Conservation (phyloP, 2,888 invertebrate genomes). For the Ephialtes manifestator region DNA sequence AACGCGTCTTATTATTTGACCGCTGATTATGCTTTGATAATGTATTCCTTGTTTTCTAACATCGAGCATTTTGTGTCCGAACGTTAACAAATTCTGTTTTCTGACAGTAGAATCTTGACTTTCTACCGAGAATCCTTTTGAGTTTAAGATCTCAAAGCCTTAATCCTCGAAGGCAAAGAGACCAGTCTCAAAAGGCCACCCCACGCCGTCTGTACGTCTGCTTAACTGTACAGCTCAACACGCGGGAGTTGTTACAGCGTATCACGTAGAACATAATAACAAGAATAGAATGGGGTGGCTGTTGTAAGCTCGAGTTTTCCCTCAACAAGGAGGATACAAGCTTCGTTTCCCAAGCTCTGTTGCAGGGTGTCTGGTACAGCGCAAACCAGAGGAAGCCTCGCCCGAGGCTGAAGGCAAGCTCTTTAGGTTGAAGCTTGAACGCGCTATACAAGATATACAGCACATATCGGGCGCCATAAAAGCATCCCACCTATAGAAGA, state of each 20-base stretch:
- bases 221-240: conserved; percentile 11
- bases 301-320: conserved; percentile 37
- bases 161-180: not conserved
- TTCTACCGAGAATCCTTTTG: not conserved
- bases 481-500: conserved; percentile 29
- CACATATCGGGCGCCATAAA: conserved; percentile 10
- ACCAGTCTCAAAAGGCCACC: conserved; percentile 16
- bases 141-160: not conserved
- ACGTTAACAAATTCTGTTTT: not conserved
- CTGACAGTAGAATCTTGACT: not conserved
- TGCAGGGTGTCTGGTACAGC: conserved; percentile 2
- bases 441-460: conserved; percentile 1
- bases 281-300: conserved; percentile 5
- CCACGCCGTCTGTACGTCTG: conserved; percentile 15
- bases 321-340: conserved; percentile 16
- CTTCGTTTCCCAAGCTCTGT: conserved; percentile 25
- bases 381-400: conserved; percentile 11
- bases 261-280: conserved; percentile 25
- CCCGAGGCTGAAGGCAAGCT: conserved; percentile 16
- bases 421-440: conserved; percentile 9
- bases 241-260: conserved; percentile 30
- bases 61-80: not conserved
- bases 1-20: not conserved
- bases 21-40: not conserved
- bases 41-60: not conserved